These are phyloP conservation scores for Callionymus lyra DNA, from an alignment of 2,113 vertebrate species.

Conservation along the genomic window DNA sequence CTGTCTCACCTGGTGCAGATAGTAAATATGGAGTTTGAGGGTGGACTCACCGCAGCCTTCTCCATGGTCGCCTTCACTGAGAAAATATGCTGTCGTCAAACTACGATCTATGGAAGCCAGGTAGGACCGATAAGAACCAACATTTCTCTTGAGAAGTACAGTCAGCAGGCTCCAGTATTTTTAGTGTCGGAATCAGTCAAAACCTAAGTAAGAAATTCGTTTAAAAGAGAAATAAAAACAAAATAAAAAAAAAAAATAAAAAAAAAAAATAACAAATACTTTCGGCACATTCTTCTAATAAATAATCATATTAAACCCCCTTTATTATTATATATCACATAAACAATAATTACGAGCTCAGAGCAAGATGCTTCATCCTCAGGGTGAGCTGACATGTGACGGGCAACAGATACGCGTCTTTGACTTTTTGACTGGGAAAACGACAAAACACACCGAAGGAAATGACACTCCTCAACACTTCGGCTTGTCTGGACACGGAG, in stretches of 20 bases:
- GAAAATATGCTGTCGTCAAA: constrained; percentile 60
- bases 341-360: neutral
- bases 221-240: too few relatives aligned
- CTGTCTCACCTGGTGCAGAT: too few relatives aligned
- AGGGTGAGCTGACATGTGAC: constrained; percentile 65
- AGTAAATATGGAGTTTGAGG: constrained; percentile 81
- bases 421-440: constrained; percentile 62
- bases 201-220: too few relatives aligned
- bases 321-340: neutral
- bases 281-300: too few relatives aligned
- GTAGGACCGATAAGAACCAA: constrained; percentile 37
- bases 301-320: too few relatives aligned
- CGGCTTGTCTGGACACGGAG: constrained; percentile 47
- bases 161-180: too few relatives aligned
- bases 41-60: constrained; percentile 71
- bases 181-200: too few relatives aligned
- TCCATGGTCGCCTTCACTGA: constrained; percentile 77
- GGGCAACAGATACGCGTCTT: constrained; percentile 53
- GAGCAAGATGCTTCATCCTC: constrained; percentile 3
- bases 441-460: constrained; percentile 36
- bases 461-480: constrained; percentile 15
- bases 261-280: too few relatives aligned
- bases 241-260: too few relatives aligned
- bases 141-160: neutral
- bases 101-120: constrained; percentile 70